phyloP scores from a whole-genome alignment of 2,888 invertebrate species.

The Adelognathus sp. region DNA sequence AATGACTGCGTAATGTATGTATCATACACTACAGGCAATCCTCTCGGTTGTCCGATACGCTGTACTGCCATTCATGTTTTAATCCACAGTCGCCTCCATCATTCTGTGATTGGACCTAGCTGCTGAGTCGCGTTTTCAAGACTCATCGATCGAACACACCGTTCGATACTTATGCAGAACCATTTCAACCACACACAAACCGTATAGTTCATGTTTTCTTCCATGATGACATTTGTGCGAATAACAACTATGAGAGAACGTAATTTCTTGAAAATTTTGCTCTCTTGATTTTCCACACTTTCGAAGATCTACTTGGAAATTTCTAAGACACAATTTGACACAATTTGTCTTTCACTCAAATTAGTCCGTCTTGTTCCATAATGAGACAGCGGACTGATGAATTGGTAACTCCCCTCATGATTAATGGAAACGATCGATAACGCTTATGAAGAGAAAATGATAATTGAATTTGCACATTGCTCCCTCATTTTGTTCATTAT shows the following conservation, averaged over 20 bases:
- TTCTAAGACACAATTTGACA: too few species aligned
- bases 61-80: not conserved
- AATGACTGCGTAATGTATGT: not conserved
- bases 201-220: too few species aligned
- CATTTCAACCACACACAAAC: too few species aligned
- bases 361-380: not conserved
- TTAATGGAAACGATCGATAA: not conserved
- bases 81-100: not conserved
- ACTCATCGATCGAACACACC: not conserved
- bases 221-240: too few species aligned
- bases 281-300: not conserved
- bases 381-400: not conserved
- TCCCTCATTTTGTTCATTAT: too few species aligned
- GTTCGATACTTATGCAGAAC: not conserved
- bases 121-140: not conserved
- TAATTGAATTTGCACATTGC: too few species aligned
- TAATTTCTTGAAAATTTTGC: not conserved
- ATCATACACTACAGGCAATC: not conserved
- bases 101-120: not conserved
- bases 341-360: too few species aligned
- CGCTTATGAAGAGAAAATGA: too few species aligned
- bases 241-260: too few species aligned
- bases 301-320: not conserved
- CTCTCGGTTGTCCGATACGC: too few species aligned
- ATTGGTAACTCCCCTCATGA: not conserved